Base-by-base conservation (phyloP, 2,113 vertebrate genomes). In the Serinus canaria region DNA sequence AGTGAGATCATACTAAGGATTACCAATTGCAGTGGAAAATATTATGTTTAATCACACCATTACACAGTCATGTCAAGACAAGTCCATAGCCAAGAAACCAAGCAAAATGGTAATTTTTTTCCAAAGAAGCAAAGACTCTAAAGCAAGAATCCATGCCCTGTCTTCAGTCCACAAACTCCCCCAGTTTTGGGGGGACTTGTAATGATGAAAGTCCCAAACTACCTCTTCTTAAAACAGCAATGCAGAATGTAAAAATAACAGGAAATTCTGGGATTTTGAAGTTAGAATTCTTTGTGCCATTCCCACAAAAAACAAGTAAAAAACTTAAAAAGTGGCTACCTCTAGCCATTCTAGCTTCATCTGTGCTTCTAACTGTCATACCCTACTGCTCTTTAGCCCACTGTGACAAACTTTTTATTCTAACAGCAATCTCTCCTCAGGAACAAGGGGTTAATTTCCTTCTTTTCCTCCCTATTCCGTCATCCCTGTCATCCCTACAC, bases 371-470 rank as follows among this genome's bases (percentile, higher is more conserved):
- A 30, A 15, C 4, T 68, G 37, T 43, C 39, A n/a, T 16, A 63
- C 5, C 20, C 14, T 28, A n/a, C 20, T 28, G 12, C 44, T 86
- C 33, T 76, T 60, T 11, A 86, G n/a, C 18, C 44, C 11, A 24
- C 19, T 12, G 5, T 53, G 49, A 56, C 41, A 87, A 93, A 87
- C 83, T 76, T 83, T 41, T 41, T 60, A 39, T 68, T 83, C 20
- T 39, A 76, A 43, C 11, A 76, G 7, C 30, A 72, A 63, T 39
- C 23, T 33, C 44, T 83, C 35, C 73, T 73, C 50, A 84, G 69
- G 53, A 94, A 90, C 14, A 97, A 96, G 55, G 95, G 90, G 96
- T 97, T 96, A 96, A 96, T 91, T 95, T 89, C 87, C 93, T 49
- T 90, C 64, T 33, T 58, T 81, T 90, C 60, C 77, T 78, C 52